phyloP scores from a whole-genome alignment of 2,797 vertebrate species.

The Dipus sagitta region DNA sequence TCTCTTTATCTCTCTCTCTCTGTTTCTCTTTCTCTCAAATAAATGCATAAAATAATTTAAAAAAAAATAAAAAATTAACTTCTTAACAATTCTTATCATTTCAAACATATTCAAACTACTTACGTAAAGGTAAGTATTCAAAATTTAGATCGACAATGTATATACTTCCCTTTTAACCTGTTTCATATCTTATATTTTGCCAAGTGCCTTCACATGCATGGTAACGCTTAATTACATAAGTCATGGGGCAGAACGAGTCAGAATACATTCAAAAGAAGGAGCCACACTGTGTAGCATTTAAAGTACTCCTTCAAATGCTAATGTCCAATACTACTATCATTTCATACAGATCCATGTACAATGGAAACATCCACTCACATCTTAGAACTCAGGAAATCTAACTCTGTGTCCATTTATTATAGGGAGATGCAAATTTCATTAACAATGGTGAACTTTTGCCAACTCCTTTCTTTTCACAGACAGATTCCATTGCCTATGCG shows the following conservation, averaged over 20 bases:
- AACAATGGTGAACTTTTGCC: conserved; percentile 40
- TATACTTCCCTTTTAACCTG: not conserved
- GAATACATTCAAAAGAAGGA: conserved; percentile 41
- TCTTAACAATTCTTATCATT: conserved; percentile 2
- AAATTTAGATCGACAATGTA: conserved; percentile 31
- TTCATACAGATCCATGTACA: conserved; percentile 28
- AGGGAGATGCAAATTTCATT: not conserved
- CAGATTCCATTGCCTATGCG: not conserved
- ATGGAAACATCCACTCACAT: conserved; percentile 56
- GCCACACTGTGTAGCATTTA: conserved; percentile 20
- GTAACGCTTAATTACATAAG: conserved; percentile 20
- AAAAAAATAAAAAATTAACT: no score
- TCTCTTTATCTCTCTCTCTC: no score
- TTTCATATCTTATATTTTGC: conserved; percentile 18
- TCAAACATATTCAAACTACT: conserved; percentile 7
- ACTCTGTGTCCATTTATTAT: not conserved
- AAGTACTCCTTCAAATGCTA: conserved; percentile 71
- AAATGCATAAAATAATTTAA: no score
- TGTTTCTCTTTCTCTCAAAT: no score
- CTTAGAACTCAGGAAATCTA: conserved; percentile 55
- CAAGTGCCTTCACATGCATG: conserved; percentile 13
- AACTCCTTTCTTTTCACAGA: conserved; percentile 57
- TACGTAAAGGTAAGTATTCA: not conserved
- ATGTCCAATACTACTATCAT: conserved; percentile 34
- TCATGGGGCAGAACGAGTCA: conserved; percentile 69